These are phyloP conservation scores for Cyanocitta stelleri DNA, from an alignment of 2,113 vertebrate species.

Conservation along the genomic window DNA sequence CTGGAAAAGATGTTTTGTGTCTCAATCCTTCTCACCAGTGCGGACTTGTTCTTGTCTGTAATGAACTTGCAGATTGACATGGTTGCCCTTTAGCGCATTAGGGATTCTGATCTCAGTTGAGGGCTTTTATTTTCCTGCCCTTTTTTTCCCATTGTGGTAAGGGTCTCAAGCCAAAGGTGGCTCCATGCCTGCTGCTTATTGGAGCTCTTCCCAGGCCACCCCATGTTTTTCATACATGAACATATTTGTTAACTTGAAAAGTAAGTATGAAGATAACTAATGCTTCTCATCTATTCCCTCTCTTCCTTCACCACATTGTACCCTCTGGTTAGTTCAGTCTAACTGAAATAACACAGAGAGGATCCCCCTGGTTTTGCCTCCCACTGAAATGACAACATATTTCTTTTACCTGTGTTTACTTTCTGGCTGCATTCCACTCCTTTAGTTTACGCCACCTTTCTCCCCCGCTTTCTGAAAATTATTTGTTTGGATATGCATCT, in stretches of 20 bases:
- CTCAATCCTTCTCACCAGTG: neutral
- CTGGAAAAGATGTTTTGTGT: neutral
- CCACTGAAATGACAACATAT: neutral
- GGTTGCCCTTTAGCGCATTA: neutral
- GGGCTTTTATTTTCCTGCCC: neutral
- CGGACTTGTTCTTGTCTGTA: neutral
- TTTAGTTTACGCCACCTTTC: neutral
- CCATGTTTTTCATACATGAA: neutral
- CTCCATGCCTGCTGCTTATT: neutral
- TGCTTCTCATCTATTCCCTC: neutral
- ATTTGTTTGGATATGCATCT: neutral
- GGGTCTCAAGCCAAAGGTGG: neutral
- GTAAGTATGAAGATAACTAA: neutral
- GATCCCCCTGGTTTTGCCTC: neutral
- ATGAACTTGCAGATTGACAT: neutral
- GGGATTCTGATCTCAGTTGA: neutral
- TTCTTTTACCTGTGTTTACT: neutral
- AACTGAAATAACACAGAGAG: neutral
- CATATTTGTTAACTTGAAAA: neutral
- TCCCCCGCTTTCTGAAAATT: neutral
- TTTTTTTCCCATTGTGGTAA: neutral
- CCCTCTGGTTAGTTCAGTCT: neutral
- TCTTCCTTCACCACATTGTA: neutral
- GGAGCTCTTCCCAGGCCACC: neutral
- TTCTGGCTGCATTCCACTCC: neutral